A percentile compares a stretch with the other conserved stretches of the same genome.
phyloP scores from a whole-genome alignment of 2,113 vertebrate species.

The Phrynosoma blainvillii region DNA sequence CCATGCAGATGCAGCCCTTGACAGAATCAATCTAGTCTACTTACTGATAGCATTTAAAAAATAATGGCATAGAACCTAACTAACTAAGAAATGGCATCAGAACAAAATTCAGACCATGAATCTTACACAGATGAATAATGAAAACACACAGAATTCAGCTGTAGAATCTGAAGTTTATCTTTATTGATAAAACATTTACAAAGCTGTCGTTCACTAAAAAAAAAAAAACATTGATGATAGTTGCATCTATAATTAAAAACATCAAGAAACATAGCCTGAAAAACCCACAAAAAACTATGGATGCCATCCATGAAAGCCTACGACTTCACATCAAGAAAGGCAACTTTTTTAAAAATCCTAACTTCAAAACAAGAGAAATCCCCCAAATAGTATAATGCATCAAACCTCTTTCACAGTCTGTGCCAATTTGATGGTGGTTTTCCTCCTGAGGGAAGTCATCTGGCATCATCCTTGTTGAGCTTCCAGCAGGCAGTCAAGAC shows the following conservation, averaged over 20 bases:
- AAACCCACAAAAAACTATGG: no score
- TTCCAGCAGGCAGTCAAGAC: no score
- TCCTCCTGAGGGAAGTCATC: no score
- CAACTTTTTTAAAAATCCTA: neutral
- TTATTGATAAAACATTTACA: neutral
- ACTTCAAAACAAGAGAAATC: neutral
- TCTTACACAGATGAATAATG: neutral
- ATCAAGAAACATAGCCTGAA: no score
- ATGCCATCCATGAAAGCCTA: no score
- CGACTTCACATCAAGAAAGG: neutral
- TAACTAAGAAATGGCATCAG: neutral
- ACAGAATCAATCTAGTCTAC: neutral
- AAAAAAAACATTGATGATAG: neutral
- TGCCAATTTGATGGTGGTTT: neutral
- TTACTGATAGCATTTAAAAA: neutral
- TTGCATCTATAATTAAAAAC: neutral
- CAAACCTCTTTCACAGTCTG: neutral
- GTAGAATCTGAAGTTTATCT: neutral
- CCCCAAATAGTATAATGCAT: neutral
- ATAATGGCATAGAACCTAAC: neutral
- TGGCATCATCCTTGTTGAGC: no score
- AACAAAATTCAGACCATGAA: neutral
- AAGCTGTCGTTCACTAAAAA: neutral
- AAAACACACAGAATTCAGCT: neutral
- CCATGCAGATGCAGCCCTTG: no score